These are phyloP conservation scores for Oplegnathus fasciatus DNA, from an alignment of 2,113 vertebrate species.

Conservation along the genomic window DNA sequence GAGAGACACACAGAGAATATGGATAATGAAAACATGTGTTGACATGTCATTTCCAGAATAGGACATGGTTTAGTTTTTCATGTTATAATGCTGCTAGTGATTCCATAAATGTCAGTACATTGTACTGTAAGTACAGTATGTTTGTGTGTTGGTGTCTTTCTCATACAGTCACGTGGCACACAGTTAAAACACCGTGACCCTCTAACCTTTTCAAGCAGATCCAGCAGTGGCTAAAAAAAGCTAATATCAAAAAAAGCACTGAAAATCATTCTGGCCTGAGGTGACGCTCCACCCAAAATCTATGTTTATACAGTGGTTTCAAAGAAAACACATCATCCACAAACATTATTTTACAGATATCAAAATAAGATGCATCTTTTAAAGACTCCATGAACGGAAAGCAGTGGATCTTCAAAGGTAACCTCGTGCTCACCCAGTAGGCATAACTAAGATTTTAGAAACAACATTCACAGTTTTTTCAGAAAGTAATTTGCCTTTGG, in stretches of 20 bases:
- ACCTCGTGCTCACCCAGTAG: background rate
- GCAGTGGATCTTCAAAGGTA: background rate
- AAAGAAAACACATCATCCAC: slow-evolving; percentile 3
- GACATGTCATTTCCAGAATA: background rate
- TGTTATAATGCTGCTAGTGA: background rate
- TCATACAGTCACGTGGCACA: background rate
- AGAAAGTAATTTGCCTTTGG: background rate
- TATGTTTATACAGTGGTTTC: background rate
- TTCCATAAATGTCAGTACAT: background rate
- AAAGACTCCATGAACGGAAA: background rate
- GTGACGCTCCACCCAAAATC: background rate
- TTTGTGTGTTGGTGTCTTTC: background rate
- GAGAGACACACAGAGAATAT: background rate
- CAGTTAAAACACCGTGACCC: background rate
- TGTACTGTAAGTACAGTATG: too few relatives aligned
- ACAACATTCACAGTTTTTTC: background rate
- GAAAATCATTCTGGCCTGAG: background rate
- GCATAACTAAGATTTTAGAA: background rate
- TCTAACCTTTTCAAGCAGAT: background rate
- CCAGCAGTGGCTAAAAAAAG: background rate
- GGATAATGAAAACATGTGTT: background rate
- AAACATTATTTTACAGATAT: background rate
- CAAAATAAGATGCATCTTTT: background rate
- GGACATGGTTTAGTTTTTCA: background rate
- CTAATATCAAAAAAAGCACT: background rate